Evolutionary conservation across 2,113 vertebrate species (phyloP), one percentile per base, ranked within the genome.

Genomic region (Eleginops maclovinus): DNA sequence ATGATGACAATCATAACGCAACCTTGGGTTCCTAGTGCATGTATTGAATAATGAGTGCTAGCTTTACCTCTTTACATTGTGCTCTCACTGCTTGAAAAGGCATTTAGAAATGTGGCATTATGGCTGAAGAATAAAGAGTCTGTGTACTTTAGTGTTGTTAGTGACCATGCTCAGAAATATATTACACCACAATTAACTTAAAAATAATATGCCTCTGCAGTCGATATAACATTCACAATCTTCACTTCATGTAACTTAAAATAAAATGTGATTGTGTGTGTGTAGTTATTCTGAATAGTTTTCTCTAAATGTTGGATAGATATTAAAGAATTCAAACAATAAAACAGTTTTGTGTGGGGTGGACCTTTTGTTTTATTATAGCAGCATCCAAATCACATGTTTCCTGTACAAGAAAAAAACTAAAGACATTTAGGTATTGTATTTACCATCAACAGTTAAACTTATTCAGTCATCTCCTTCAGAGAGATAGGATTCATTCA

Each of bases 1-100:
- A 59, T 22, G 47, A 75, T 72, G 69, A 82, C 85, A 88, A 87
- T 86, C 86, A 75, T 81, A 69, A 55, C 26, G 77, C 70, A 71
- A 54, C 72, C 66, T 70, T 87, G 12, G 49, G 15, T 63, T 83
- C 71, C 4, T 63, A 47, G 56, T 50, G 81, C 60, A 77, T 65
- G 60, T 51, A 73, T 3, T 46, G 14, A 85, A 40, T 67, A 71
- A 51, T 36, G 69, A 17, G 21, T 47, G 14, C 31, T 43, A 70
- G 77, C 54, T 75, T 78, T 55, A 61, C 12, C 43, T 55, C 44
- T 61, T 59, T 19, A 13, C 19, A 22, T 24, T 50, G 2, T 43
- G 43, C 26, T 72, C 44, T 66, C 60, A 15, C 21, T 36, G 24
- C 26, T 60, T 71, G 6, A 36, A 1, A 36, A 36, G 31, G n/a